A percentile compares a stretch with the other conserved stretches of the same genome.
These are phyloP conservation scores for Athene cunicularia DNA, from an alignment of 2,113 vertebrate genomes.

Conservation along the genomic window DNA sequence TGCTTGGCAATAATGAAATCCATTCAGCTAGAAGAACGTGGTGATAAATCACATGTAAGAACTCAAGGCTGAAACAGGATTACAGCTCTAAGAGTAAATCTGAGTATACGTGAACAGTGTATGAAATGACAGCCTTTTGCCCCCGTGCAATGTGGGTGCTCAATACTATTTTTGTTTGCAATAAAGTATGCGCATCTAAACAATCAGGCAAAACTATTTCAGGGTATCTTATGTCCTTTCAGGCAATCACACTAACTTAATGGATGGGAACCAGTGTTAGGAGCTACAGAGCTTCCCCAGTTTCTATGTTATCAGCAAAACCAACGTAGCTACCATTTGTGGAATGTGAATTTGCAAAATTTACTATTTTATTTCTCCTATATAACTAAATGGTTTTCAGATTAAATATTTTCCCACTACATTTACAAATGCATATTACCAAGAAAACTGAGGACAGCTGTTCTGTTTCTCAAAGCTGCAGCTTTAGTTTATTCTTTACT, in stretches of 20 bases:
- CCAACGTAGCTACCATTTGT: neutral
- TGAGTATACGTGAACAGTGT: neutral
- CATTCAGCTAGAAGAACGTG: neutral
- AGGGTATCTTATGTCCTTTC: neutral
- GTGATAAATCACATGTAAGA: neutral
- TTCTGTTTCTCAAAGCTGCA: neutral
- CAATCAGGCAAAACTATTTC: neutral
- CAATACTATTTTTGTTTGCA: neutral
- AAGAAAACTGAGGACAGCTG: neutral
- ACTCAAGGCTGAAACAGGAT: neutral
- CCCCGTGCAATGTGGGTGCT: neutral
- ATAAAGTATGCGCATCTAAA: neutral
- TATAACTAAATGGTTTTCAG: neutral
- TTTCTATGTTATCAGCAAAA: neutral
- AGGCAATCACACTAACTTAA: neutral
- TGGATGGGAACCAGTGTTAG: neutral
- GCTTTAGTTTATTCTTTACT: neutral
- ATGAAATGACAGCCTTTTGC: neutral
- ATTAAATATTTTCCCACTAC: neutral
- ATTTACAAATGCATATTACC: neutral
- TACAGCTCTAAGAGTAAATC: neutral
- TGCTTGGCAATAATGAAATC: neutral
- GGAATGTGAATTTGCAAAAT: neutral
- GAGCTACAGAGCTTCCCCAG: neutral
- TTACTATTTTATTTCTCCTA: neutral